A percentile compares a stretch with the other conserved stretches of the same genome.
Conservation (phyloP, 2,797 vertebrate species). For the Babyrousa celebensis region DNA sequence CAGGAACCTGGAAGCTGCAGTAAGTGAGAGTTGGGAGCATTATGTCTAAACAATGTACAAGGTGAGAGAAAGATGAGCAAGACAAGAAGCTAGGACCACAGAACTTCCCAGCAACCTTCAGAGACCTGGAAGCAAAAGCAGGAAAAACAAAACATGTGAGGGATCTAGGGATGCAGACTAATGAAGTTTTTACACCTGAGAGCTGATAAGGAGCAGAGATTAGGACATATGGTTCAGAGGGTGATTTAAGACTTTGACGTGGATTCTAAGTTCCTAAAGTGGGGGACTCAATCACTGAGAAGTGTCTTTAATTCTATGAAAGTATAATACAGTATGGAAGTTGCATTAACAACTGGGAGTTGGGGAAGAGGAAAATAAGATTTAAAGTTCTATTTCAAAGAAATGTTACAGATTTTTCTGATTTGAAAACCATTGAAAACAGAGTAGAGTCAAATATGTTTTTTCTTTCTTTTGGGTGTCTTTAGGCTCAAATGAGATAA, state of each 20-base stretch:
- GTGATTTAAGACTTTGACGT: slow-evolving; percentile 9
- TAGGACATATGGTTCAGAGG: background rate
- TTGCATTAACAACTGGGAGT: background rate
- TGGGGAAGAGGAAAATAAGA: background rate
- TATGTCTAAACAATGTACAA: background rate
- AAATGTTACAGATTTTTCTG: slow-evolving; percentile 46
- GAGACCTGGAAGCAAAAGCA: background rate
- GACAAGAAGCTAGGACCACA: background rate
- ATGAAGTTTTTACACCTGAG: background rate
- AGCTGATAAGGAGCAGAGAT: background rate
- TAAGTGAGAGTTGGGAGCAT: background rate
- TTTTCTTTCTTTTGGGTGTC: slow-evolving; percentile 37
- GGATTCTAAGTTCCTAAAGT: background rate
- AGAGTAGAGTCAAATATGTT: slow-evolving; percentile 16
- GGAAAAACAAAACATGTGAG: background rate
- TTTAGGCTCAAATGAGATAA: slow-evolving; percentile 53
- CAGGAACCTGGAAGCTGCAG: background rate
- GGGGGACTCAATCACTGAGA: background rate
- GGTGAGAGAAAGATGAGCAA: background rate
- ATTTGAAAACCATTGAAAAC: slow-evolving; percentile 56
- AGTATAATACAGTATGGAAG: background rate
- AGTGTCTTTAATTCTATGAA: slow-evolving; percentile 26
- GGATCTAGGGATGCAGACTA: background rate
- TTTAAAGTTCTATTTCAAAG: slow-evolving; percentile 13
- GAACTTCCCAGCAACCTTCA: background rate